These are phyloP conservation scores for Champsocephalus esox DNA, from an alignment of 2,797 vertebrate genomes.

Conservation along the genomic window DNA sequence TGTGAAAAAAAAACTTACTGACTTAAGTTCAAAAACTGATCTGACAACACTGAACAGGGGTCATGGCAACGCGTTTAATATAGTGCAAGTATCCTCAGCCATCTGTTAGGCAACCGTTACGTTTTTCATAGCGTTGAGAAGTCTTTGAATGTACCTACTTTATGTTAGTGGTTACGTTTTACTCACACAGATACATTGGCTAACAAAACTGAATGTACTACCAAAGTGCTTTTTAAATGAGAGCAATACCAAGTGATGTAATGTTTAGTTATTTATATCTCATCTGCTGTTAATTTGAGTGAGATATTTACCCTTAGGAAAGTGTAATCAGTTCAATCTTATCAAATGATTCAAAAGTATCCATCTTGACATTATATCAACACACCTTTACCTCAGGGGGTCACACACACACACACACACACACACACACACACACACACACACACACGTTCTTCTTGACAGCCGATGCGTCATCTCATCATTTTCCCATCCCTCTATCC, in stretches of 20 bases:
- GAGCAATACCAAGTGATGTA: background rate
- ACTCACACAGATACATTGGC: background rate
- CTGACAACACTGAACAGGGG: slow-evolving; percentile 8
- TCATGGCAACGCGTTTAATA: slow-evolving; percentile 33
- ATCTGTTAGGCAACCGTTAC: background rate
- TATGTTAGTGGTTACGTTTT: background rate
- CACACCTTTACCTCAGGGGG: background rate
- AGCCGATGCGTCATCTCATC: background rate
- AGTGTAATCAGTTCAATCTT: background rate
- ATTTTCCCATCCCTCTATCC: background rate
- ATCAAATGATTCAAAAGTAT: slow-evolving; percentile 17
- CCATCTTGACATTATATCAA: slow-evolving; percentile 6
- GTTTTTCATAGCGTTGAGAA: background rate
- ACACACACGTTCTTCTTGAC: background rate
- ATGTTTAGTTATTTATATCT: slow-evolving; percentile 17
- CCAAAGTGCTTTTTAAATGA: background rate
- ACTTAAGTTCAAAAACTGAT: background rate
- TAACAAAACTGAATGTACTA: slow-evolving; percentile 9
- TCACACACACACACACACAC: slow-evolving; percentile 4
- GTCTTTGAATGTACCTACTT: background rate
- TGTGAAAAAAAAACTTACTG: background rate
- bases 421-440: background rate
- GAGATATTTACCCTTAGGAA: slow-evolving; percentile 8
- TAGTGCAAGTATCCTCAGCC: background rate
- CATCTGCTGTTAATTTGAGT: slow-evolving; percentile 2